phyloP scores from a whole-genome alignment of 2,113 vertebrate species.

The Pseudorectes ferrugineus region DNA sequence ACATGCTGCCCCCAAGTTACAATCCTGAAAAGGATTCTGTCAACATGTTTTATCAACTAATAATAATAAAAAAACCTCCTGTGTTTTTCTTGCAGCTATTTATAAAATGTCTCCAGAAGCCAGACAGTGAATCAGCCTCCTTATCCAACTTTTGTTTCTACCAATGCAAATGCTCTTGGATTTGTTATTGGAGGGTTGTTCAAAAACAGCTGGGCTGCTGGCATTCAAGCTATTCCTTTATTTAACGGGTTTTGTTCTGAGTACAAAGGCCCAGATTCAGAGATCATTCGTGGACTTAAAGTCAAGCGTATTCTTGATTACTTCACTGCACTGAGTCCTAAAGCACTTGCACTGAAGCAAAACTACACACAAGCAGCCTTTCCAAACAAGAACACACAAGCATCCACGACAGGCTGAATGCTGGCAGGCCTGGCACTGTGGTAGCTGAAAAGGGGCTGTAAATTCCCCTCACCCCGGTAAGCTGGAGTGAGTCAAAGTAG shows the following conservation, averaged over 20 bases:
- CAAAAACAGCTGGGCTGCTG: conserved; percentile 60
- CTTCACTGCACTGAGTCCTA: background rate
- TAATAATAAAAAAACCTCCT: conserved; percentile 32
- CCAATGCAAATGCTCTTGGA: conserved; percentile 5
- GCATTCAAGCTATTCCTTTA: conserved; percentile 44
- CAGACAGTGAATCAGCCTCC: conserved; percentile 56
- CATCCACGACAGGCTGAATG: fast-evolving
- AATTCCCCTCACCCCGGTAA: background rate
- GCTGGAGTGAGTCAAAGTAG: background rate
- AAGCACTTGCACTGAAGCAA: conserved; percentile 18
- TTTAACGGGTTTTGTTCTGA: conserved; percentile 37
- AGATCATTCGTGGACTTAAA: conserved; percentile 25
- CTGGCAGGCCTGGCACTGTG: background rate
- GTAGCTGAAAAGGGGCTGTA: background rate
- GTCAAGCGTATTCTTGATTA: conserved; percentile 29
- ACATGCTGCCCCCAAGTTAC: conserved; percentile 35
- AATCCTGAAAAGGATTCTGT: conserved; percentile 52
- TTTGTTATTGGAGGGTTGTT: conserved; percentile 37
- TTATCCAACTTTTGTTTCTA: conserved; percentile 67
- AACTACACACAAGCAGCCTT: background rate
- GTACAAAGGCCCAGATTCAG: conserved; percentile 16
- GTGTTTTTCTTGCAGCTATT: conserved; percentile 63
- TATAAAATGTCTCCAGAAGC: conserved; percentile 65
- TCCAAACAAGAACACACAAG: background rate
- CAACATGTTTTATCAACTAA: conserved; percentile 57